Evolutionary conservation across 2,113 vertebrate species (phyloP).

Genomic region (Brachyistius frenatus): DNA sequence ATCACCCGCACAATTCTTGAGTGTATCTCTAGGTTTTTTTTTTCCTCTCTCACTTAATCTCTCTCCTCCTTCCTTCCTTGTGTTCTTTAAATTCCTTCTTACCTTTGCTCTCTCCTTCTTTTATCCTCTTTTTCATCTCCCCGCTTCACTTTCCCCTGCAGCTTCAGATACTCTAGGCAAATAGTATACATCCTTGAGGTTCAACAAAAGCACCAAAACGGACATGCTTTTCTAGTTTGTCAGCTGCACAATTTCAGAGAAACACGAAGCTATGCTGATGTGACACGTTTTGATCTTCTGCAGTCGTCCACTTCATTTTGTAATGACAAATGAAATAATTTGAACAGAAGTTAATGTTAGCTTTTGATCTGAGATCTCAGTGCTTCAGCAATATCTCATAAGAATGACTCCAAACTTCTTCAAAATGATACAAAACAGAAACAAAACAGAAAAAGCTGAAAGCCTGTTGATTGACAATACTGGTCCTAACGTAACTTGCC

Average conservation of each 20-base stretch:
- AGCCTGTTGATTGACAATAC: too few relatives aligned
- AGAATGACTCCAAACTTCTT: too few relatives aligned
- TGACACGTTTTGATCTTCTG: neutral
- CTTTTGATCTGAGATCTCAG: neutral
- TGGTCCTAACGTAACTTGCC: too few relatives aligned
- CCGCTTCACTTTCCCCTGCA: constrained; percentile 23
- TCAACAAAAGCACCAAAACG: constrained; percentile 1
- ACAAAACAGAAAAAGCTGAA: too few relatives aligned
- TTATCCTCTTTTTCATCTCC: constrained; percentile 34
- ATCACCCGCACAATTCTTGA: constrained; percentile 64
- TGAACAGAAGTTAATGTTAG: neutral
- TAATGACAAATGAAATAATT: constrained; percentile 3
- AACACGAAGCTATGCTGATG: neutral
- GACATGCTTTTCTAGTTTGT: neutral
- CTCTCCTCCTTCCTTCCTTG: constrained; percentile 48
- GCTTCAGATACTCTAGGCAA: constrained; percentile 19
- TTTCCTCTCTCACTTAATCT: constrained; percentile 58
- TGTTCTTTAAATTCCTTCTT: constrained; percentile 8
- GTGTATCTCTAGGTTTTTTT: constrained; percentile 55
- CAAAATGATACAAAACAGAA: too few relatives aligned
- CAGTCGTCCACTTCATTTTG: neutral
- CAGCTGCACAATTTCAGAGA: constrained; percentile 4
- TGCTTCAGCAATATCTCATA: neutral
- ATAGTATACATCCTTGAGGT: constrained; percentile 20
- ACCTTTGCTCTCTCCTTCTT: constrained; percentile 34